A percentile compares a stretch with the other conserved stretches of the same genome.
Conservation (phyloP, 2,888 invertebrate species). For the Yponomeuta malinellus region DNA sequence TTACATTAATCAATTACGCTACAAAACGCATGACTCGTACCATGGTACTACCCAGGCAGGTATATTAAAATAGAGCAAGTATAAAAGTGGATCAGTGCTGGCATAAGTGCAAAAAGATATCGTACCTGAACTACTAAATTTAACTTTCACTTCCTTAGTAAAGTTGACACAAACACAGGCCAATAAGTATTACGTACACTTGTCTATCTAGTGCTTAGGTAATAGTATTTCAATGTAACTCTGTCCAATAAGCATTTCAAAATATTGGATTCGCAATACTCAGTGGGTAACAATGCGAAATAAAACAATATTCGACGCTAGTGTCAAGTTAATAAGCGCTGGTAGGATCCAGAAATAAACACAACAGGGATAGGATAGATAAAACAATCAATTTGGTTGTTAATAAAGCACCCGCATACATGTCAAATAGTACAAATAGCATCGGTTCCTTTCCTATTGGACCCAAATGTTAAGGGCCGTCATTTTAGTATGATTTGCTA, state of each 20-base stretch:
- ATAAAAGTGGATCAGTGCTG: too few species aligned
- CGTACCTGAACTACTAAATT: neutral
- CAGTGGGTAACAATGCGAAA: neutral
- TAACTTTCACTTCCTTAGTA: conserved; percentile 14
- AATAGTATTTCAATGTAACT: conserved; percentile 8
- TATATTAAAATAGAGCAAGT: too few species aligned
- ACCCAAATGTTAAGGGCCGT: neutral
- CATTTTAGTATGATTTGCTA: neutral
- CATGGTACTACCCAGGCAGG: too few species aligned
- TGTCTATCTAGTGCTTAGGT: conserved; percentile 10
- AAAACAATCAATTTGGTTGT: conserved; percentile 37
- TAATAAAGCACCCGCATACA: conserved; percentile 36
- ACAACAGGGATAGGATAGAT: conserved; percentile 23
- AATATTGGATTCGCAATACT: conserved; percentile 8
- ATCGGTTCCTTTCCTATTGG: neutral
- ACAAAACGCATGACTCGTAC: too few species aligned
- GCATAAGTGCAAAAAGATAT: neutral
- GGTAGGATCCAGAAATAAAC: neutral
- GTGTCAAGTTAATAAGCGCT: neutral
- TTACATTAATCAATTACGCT: too few species aligned
- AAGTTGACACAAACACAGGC: conserved; percentile 9
- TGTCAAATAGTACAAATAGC: conserved; percentile 19
- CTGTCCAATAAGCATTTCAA: conserved; percentile 1
- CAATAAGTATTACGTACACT: conserved; percentile 11
- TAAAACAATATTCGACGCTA: neutral